Conservation (phyloP, 1,140 invertebrate species). For the Cheumatopsyche charites region DNA sequence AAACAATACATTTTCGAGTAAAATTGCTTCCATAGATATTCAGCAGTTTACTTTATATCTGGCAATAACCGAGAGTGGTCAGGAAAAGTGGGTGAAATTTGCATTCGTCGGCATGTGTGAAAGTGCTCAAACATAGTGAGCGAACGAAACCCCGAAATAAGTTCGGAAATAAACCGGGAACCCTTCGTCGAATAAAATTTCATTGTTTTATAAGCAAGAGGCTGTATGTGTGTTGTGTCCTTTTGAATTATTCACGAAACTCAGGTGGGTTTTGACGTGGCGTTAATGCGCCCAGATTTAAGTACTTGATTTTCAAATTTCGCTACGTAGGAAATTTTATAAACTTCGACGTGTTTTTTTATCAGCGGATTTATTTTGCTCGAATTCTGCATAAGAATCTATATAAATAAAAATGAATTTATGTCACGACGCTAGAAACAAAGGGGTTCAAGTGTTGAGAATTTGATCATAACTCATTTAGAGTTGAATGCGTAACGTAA, state of each 20-base stretch:
- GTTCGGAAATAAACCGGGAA: slow-evolving; percentile 1
- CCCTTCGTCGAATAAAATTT: slow-evolving; percentile 4
- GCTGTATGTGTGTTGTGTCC: neutral
- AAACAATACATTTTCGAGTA: no score
- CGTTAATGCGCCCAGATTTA: slow-evolving; percentile 4
- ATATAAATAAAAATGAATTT: no score
- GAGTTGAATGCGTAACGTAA: no score
- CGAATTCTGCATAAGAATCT: no score
- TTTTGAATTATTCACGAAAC: slow-evolving; percentile 15
- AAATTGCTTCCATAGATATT: no score
- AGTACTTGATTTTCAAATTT: slow-evolving; percentile 14
- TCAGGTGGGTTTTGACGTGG: slow-evolving; percentile 1
- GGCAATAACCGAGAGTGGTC: neutral
- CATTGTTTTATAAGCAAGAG: slow-evolving; percentile 13
- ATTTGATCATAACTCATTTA: no score
- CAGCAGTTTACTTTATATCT: no score
- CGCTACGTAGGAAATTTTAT: neutral
- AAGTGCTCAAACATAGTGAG: slow-evolving; percentile 9
- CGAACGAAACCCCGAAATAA: neutral
- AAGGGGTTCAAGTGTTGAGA: no score
- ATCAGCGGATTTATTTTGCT: no score
- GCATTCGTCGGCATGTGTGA: neutral
- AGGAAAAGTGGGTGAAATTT: slow-evolving; percentile 6
- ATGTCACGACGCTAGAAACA: no score
- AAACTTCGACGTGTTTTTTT: no score